Evolutionary conservation across 2,797 vertebrate genomes (phyloP).

Genomic region (Potorous gilbertii): DNA sequence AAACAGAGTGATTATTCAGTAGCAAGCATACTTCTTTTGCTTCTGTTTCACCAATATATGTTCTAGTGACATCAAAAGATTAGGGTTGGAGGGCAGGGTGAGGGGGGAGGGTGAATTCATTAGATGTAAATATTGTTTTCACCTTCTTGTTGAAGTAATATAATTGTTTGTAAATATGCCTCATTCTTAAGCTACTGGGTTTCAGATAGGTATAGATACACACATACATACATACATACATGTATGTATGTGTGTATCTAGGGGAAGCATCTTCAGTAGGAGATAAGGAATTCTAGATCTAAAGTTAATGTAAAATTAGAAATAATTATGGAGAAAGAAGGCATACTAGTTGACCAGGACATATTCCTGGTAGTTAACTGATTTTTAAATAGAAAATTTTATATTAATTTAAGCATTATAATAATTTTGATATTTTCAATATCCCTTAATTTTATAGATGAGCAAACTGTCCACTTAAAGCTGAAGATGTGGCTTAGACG

Average conservation of each 20-base stretch:
- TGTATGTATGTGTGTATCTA: no score
- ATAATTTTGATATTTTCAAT: neutral
- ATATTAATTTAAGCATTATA: neutral
- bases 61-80: neutral
- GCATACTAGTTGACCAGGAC: neutral
- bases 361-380: neutral
- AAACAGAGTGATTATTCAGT: neutral
- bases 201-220: no score
- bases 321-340: neutral
- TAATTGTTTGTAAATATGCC: neutral
- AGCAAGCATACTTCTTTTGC: neutral
- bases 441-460: neutral
- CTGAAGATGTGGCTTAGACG: neutral
- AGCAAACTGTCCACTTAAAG: neutral
- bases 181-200: neutral
- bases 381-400: neutral
- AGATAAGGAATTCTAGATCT: neutral
- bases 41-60: neutral
- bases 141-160: neutral
- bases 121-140: neutral
- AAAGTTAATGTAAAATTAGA: neutral
- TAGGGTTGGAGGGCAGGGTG: neutral
- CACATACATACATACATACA: no score
- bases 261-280: neutral
- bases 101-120: neutral